Evolutionary conservation across 2,113 vertebrate genomes (phyloP).

Genomic region (Verasper variegatus): DNA sequence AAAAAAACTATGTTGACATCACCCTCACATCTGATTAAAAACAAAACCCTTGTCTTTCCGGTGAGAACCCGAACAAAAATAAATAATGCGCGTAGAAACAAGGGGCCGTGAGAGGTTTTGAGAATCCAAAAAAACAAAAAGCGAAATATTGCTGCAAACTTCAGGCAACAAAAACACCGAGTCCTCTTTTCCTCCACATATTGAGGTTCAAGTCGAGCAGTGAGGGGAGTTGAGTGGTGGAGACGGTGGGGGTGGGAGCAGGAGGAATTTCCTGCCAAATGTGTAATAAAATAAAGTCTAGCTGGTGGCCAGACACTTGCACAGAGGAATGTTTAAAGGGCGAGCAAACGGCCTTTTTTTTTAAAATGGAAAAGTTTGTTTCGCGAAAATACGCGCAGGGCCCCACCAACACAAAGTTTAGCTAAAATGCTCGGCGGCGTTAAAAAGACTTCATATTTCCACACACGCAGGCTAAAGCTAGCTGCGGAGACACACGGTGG

Average conservation of each 20-base stretch:
- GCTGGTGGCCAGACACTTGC: conserved; percentile 74
- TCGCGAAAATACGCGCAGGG: conserved; percentile 50
- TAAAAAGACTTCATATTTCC: conserved; percentile 35
- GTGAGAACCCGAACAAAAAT: too few species aligned
- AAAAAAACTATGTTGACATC: conserved; percentile 45
- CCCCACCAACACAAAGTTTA: conserved; percentile 59
- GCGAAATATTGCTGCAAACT: conserved; percentile 50
- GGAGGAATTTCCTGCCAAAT: conserved; percentile 88
- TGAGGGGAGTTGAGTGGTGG: conserved; percentile 67
- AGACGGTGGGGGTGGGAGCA: conserved; percentile 76
- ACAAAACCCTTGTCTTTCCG: too few species aligned
- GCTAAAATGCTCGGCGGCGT: conserved; percentile 53
- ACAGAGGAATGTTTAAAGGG: conserved; percentile 70
- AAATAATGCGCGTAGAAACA: conserved; percentile 25
- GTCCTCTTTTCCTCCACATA: conserved; percentile 47
- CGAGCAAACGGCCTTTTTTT: conserved; percentile 38
- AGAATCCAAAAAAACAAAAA: neutral
- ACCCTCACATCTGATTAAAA: conserved; percentile 10
- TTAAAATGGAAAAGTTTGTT: conserved; percentile 65
- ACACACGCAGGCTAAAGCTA: conserved; percentile 25
- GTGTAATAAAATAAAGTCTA: conserved; percentile 84
- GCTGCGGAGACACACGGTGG: conserved; percentile 32
- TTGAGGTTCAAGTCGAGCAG: conserved; percentile 75
- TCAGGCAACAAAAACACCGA: conserved; percentile 50
- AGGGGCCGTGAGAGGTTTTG: neutral